Conservation (phyloP, 2,113 vertebrate species). For the Solenodon paradoxus region DNA sequence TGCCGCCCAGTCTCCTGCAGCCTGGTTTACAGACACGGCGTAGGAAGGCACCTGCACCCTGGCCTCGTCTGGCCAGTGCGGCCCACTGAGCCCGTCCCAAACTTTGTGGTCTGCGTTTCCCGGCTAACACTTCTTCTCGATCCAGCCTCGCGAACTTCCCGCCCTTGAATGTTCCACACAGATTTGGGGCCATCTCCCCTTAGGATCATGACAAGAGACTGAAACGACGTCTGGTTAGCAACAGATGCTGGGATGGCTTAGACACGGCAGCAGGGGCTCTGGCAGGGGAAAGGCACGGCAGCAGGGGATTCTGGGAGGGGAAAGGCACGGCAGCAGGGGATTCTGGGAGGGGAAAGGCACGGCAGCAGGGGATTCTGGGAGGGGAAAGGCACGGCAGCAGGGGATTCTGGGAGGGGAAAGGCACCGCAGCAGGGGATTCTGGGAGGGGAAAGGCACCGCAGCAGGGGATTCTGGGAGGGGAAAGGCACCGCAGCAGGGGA, state of each 20-base stretch:
- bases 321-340: too few species aligned
- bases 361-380: too few species aligned
- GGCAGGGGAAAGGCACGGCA: too few species aligned
- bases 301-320: too few species aligned
- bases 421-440: not conserved
- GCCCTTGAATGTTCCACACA: not conserved
- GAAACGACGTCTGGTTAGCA: not conserved
- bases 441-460: not conserved
- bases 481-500: not conserved
- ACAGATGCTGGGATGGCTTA: not conserved
- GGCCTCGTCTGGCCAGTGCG: not conserved
- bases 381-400: too few species aligned
- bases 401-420: not conserved
- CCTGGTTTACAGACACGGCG: too few species aligned
- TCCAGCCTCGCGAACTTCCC: not conserved
- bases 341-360: too few species aligned
- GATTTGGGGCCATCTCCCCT: not conserved
- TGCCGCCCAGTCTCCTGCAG: not conserved
- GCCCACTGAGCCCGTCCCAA: not conserved
- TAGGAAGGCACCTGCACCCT: too few species aligned
- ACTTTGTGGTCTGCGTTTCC: too few species aligned
- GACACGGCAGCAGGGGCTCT: not conserved
- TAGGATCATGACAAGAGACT: not conserved
- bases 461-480: not conserved
- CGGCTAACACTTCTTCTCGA: not conserved